Percentiles rank a stretch among this genome's conserved stretches.
phyloP scores from a whole-genome alignment of 2,113 vertebrate genomes.

The Halichoeres trimaculatus region DNA sequence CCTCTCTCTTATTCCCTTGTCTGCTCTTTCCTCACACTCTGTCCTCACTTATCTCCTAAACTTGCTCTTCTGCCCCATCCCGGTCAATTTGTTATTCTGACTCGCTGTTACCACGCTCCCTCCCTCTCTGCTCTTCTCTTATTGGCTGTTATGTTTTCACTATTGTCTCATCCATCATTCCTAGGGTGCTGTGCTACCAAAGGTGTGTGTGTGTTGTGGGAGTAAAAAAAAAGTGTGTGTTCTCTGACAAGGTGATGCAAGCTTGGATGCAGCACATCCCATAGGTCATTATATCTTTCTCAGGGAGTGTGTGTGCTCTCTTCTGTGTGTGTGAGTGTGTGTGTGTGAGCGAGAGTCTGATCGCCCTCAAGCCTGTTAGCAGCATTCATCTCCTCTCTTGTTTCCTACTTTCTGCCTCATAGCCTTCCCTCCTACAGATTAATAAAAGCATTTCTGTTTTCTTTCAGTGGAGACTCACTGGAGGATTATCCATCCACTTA shows the following conservation, averaged over 20 bases:
- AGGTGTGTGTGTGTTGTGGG: conserved; percentile 26
- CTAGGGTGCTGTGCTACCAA: conserved; percentile 30
- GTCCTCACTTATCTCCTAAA: conserved; percentile 9
- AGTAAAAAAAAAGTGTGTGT: conserved; percentile 6
- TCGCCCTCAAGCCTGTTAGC: conserved; percentile 28
- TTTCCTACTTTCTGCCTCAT: not conserved
- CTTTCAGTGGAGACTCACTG: conserved; percentile 29
- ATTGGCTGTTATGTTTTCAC: conserved; percentile 52
- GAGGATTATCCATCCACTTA: conserved; percentile 35
- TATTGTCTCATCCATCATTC: conserved; percentile 67
- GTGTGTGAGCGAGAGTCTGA: not conserved
- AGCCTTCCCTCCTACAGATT: not conserved
- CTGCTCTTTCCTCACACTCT: not conserved
- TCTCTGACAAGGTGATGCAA: conserved; percentile 7
- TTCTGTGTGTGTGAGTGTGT: not conserved
- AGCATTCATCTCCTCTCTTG: conserved; percentile 22
- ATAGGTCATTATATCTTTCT: conserved; percentile 41
- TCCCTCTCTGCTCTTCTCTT: conserved; percentile 5
- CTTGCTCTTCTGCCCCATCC: conserved; percentile 6
- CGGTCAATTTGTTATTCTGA: conserved; percentile 35
- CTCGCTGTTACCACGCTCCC: conserved; percentile 1
- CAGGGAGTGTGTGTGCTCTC: conserved; percentile 18
- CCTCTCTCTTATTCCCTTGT: not conserved
- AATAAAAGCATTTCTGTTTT: conserved; percentile 39
- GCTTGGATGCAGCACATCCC: conserved; percentile 15